Base-by-base conservation (phyloP, 1,140 invertebrate species). In the Achatina immaculata region DNA sequence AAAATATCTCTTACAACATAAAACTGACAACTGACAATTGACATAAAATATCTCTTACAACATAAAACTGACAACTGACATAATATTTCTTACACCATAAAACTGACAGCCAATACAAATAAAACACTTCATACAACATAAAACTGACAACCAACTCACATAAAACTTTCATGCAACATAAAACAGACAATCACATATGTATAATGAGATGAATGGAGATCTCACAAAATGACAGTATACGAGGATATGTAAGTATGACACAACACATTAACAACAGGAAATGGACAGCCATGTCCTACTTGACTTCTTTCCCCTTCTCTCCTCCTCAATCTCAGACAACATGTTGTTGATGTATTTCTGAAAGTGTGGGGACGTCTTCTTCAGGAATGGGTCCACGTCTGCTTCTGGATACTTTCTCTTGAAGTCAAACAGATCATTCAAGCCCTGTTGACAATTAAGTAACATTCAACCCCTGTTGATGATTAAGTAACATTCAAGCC, bases 271-370 rank as follows among this genome's bases (percentile, higher is more conserved):
- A n/a, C n/a, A n/a, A 31, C 34, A 9, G 28, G 31, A 48, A 68
- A 78, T 45, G 36, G 24, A 65, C 11, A 9, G 0, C 0, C 31
- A 36, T 31, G 36, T 58, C 55, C 28, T 62, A 62, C 58, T 28
- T 62, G 38, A 65, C 71, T 80, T 75, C 65, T 84, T 85, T 24
- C 85, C 86, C 45, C 68, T 85, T 84, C 68, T 90, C 78, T 93
- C 92, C 58, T 85, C 82, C 80, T 95, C 96, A 55, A 98, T 96
- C 80, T 95, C 94, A 75, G 94, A 94, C 51, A 99, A 92, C 6
- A 96, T 96, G 80, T 95, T 93, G 87, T 96, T 95, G 85, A 99
- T 96, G 88, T 96, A 98, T 85, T 96, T 95, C 91, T 97, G 95
- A 92, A 99, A 98, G 90, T 95, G 96, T 87, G 95, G 95, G 68